phyloP scores from a whole-genome alignment of 2,797 vertebrate species.

The Centroberyx gerrardi region DNA sequence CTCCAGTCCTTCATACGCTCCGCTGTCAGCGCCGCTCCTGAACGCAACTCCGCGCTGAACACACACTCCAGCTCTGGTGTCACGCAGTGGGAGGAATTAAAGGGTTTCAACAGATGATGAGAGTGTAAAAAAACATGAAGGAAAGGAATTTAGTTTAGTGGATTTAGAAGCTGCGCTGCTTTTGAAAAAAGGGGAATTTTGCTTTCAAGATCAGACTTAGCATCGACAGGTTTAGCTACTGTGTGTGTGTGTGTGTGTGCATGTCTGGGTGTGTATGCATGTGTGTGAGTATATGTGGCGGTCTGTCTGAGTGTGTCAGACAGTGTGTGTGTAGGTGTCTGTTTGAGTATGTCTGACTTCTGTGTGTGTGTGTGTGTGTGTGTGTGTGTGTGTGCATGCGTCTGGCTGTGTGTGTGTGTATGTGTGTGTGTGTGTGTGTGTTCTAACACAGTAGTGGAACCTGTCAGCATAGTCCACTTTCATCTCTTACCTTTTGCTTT shows the following conservation, averaged over 20 bases:
- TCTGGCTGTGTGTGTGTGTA: too few species aligned
- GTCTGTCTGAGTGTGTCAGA: too few species aligned
- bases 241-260: neutral
- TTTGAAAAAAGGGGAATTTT: too few species aligned
- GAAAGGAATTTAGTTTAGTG: neutral
- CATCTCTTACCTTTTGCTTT: too few species aligned
- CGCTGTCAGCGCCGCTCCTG: slow-evolving; percentile 46
- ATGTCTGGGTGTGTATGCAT: neutral
- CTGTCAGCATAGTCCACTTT: too few species aligned
- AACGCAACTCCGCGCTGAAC: slow-evolving; percentile 33
- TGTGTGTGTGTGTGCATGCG: too few species aligned
- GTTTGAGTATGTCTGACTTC: too few species aligned
- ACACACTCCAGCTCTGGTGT: neutral
- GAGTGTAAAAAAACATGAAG: neutral
- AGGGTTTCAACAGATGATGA: slow-evolving; percentile 3
- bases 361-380: too few species aligned
- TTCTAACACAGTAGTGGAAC: too few species aligned
- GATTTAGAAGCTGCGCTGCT: neutral
- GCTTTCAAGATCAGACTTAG: slow-evolving; percentile 1
- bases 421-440: too few species aligned
- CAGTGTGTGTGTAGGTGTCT: too few species aligned
- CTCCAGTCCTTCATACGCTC: slow-evolving; percentile 29
- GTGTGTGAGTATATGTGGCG: neutral
- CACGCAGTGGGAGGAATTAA: slow-evolving; percentile 6
- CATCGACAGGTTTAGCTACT: neutral